These are phyloP conservation scores for Cotesia vestalis DNA, from an alignment of 1,140 invertebrate genomes.

Conservation along the genomic window DNA sequence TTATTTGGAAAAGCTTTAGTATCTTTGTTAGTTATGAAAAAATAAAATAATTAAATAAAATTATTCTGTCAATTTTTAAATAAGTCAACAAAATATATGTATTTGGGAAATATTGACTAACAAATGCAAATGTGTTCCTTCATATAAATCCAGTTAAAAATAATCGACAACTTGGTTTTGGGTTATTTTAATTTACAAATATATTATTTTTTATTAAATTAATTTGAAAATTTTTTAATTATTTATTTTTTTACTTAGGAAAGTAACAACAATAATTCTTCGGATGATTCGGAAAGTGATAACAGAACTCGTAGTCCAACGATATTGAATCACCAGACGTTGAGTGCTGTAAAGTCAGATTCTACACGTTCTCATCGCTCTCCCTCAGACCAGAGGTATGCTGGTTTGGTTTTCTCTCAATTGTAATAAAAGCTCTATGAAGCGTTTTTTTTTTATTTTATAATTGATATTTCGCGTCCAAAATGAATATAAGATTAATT, in stretches of 20 bases:
- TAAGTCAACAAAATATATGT: conserved; percentile 3
- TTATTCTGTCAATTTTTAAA: background rate
- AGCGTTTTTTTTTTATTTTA: too few species aligned
- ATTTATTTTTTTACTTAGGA: conserved; percentile 55
- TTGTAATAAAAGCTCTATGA: background rate
- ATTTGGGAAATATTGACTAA: conserved; percentile 23
- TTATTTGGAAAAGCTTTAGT: conserved; percentile 4
- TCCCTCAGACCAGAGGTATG: conserved; percentile 61
- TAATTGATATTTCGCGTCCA: too few species aligned
- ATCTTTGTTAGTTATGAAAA: conserved; percentile 6
- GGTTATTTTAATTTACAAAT: conserved; percentile 19
- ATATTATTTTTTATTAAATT: conserved; percentile 7
- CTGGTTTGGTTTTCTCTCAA: conserved; percentile 49
- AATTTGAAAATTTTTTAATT: background rate
- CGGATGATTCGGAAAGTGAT: conserved; percentile 55
- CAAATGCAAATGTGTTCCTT: conserved; percentile 21
- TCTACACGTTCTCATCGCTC: conserved; percentile 44
- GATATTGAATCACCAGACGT: conserved; percentile 8
- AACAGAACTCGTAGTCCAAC: conserved; percentile 38
- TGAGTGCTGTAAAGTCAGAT: conserved; percentile 42
- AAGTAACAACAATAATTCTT: conserved; percentile 64
- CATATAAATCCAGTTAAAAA: conserved; percentile 20
- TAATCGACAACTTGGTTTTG: conserved; percentile 27
- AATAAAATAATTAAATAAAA: conserved; percentile 12
- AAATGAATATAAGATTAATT: too few species aligned